These are phyloP conservation scores for Ptychochromis oligacanthus DNA, from an alignment of 2,113 vertebrate species.

Conservation along the genomic window DNA sequence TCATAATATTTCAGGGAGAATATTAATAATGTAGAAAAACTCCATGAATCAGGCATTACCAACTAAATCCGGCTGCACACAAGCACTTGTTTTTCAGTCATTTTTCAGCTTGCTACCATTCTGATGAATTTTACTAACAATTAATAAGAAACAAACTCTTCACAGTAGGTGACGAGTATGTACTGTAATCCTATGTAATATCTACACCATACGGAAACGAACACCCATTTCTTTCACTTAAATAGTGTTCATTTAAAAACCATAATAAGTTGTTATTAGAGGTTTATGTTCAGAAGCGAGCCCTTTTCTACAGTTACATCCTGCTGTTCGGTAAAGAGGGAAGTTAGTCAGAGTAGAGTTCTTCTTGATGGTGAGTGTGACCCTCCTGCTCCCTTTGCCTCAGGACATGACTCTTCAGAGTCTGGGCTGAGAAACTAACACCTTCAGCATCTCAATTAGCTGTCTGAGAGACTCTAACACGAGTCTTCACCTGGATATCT, in stretches of 20 bases:
- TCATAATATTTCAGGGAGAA: neutral
- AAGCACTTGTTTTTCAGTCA: neutral
- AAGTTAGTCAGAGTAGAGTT: neutral
- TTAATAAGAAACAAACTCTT: neutral
- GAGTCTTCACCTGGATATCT: constrained; percentile 9
- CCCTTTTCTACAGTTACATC: constrained; percentile 24
- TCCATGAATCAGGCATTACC: neutral
- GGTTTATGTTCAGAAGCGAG: neutral
- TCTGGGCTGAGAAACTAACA: constrained; percentile 1
- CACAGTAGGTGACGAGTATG: neutral
- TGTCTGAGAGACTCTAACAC: constrained; percentile 12
- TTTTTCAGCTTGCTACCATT: neutral
- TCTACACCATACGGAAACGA: neutral
- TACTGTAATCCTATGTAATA: neutral
- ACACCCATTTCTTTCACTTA: neutral
- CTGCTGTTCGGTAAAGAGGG: neutral
- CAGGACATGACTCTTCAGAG: neutral
- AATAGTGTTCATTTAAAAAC: constrained; percentile 20
- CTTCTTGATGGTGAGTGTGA: constrained; percentile 12
- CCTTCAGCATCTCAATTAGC: constrained; percentile 30
- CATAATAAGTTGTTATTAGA: constrained; percentile 13
- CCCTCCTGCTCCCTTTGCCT: constrained; percentile 18
- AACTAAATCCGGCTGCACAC: neutral
- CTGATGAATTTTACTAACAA: constrained; percentile 14
- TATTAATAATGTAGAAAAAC: neutral